Base-by-base conservation (phyloP, 2,888 invertebrate species). In the Sminthurides aquaticus region DNA sequence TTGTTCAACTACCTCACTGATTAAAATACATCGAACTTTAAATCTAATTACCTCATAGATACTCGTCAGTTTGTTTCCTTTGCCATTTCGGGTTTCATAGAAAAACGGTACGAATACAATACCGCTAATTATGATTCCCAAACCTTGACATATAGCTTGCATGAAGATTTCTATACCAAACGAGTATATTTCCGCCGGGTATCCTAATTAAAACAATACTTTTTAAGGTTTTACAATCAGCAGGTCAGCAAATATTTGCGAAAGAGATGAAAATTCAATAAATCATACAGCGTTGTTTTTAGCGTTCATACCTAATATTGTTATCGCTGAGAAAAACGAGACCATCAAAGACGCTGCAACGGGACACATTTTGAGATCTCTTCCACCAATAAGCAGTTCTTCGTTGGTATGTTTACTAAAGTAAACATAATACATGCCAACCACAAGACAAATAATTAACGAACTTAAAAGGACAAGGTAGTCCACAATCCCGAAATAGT, bases 181-280 rank as follows among this genome's bases (percentile, higher is more conserved):
- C 3, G 63, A 26, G 48, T 69, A 74, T 8, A 74, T 67, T 68
- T 74, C 74, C 11, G 71, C 71, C 1, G 74, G 74, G 27, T 65
- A 70, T 15, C 74, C 74, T 71, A 54, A 28, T 34, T 20, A 52
- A 52, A 20, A 52, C 3, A 52, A 52, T 52, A 15, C 18, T 52
- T 52, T 20, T 20, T 5, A 15, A 52, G 8, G 26, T 62, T 48
- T 15, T 49, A 8, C 24, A 15, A 49, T 59, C n/a, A n/a, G n/a
- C n/a, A n/a, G n/a, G n/a, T n/a, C n/a, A n/a, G n/a, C n/a, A n/a
- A n/a, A n/a, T n/a, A n/a, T 3, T 11, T 2, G 24, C 25, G 49
- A 63, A 26, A n/a, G n/a, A n/a, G n/a, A n/a, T n/a, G n/a, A n/a
- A n/a, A n/a, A n/a, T n/a, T n/a, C 15, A 15, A 43, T 34, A 2